Conservation (phyloP, 1,140 invertebrate species). For the Ips nitidus region DNA sequence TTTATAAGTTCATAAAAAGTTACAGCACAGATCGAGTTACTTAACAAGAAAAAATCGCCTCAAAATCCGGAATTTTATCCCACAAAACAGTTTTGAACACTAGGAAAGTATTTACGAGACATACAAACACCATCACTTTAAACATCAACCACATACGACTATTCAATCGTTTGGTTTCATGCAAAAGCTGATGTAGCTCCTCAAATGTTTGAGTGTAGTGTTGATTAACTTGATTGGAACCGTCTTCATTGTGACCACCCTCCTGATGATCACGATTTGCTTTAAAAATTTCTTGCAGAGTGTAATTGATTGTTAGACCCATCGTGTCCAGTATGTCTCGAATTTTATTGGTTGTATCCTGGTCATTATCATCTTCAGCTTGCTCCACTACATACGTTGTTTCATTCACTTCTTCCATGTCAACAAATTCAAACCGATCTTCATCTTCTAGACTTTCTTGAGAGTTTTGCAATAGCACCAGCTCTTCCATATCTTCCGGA, state of each 20-base stretch:
- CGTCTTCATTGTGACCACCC: neutral
- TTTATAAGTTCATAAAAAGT: neutral
- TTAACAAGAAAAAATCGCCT: neutral
- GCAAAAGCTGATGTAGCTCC: slow-evolving; percentile 6
- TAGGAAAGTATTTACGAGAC: slow-evolving; percentile 10
- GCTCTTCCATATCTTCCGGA: slow-evolving; percentile 10
- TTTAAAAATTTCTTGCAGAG: slow-evolving; percentile 18
- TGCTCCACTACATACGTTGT: neutral
- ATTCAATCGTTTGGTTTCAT: slow-evolving; percentile 2
- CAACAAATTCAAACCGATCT: slow-evolving; percentile 18
- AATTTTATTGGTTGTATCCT: slow-evolving; percentile 9
- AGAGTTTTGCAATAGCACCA: neutral
- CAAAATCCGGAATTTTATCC: slow-evolving; percentile 6
- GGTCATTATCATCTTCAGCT: neutral
- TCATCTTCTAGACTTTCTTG: neutral
- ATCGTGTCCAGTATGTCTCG: slow-evolving; percentile 19
- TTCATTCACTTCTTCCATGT: slow-evolving; percentile 1
- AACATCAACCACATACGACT: slow-evolving; percentile 20
- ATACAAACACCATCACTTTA: slow-evolving; percentile 15
- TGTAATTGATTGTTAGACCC: slow-evolving; percentile 17
- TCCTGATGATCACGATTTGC: neutral
- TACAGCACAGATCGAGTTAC: neutral
- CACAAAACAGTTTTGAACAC: slow-evolving; percentile 5
- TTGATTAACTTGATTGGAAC: neutral
- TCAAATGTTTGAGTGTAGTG: slow-evolving; percentile 1